Percentiles rank a stretch among this genome's conserved stretches.
Evolutionary conservation across 2,797 vertebrate species (phyloP).

Genomic region (Rachycentron canadum): DNA sequence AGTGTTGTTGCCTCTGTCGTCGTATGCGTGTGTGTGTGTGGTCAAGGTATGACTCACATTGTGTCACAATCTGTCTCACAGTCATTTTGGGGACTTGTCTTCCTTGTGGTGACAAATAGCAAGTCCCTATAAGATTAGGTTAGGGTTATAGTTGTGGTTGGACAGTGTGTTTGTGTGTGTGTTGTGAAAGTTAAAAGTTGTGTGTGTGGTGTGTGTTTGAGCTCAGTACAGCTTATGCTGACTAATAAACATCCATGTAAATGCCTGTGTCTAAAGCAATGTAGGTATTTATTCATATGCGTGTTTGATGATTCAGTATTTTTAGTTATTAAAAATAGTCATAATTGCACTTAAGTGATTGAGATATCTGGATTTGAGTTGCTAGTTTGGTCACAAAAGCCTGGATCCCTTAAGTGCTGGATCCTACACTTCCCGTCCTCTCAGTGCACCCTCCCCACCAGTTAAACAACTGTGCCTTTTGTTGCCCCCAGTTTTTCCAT

Average conservation of each 20-base stretch:
- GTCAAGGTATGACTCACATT: background rate
- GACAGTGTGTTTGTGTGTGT: conserved; percentile 6
- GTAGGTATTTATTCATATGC: background rate
- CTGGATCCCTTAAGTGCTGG: background rate
- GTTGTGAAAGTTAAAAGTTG: conserved; percentile 19
- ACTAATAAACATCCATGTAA: conserved; percentile 20
- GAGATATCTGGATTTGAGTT: background rate
- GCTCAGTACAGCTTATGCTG: conserved; percentile 3
- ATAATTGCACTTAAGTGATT: background rate
- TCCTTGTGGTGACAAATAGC: background rate
- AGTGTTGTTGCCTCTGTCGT: conserved; percentile 22
- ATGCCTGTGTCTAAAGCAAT: conserved; percentile 6
- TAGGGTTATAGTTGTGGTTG: background rate
- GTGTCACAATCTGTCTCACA: background rate
- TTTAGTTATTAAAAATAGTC: background rate
- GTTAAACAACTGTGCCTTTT: background rate
- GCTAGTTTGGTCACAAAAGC: background rate
- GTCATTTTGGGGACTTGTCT: background rate
- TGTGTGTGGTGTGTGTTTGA: conserved; percentile 1
- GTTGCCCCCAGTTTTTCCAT: background rate
- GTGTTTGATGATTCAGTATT: background rate
- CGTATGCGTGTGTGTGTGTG: conserved; percentile 17
- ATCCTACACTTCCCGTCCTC: background rate
- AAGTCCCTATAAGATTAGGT: background rate
- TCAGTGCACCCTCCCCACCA: background rate